Conservation (phyloP, 2,888 invertebrate species). For the Selenia dentaria region DNA sequence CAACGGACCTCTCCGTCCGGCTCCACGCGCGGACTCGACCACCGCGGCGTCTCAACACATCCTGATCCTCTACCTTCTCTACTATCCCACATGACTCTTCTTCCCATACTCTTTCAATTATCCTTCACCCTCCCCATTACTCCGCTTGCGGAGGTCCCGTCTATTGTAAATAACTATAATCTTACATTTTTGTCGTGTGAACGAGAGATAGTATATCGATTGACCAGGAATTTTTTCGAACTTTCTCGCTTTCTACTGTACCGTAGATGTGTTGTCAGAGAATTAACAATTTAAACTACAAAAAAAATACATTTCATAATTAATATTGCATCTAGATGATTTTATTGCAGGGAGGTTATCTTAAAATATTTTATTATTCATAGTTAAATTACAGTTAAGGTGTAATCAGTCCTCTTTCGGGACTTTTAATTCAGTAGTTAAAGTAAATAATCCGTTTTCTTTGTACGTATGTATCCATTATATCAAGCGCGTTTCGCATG, state of each 20-base stretch:
- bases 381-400: constrained; percentile 79
- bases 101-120: constrained; percentile 35
- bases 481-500: constrained; percentile 50
- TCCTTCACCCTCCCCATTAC: constrained; percentile 37
- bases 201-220: constrained; percentile 81
- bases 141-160: constrained; percentile 44
- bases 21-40: constrained; percentile 56
- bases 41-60: constrained; percentile 62
- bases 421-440: constrained; percentile 62
- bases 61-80: constrained; percentile 36
- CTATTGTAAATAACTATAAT: constrained; percentile 83
- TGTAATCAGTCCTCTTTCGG: constrained; percentile 69
- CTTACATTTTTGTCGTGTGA: constrained; percentile 81
- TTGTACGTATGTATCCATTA: constrained; percentile 42
- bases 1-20: constrained; percentile 50
- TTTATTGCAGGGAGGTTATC: constrained; percentile 81
- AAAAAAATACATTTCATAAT: constrained; percentile 81
- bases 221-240: constrained; percentile 84
- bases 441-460: constrained; percentile 54
- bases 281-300: constrained; percentile 78
- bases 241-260: constrained; percentile 84
- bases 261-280: constrained; percentile 83
- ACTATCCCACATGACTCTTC: constrained; percentile 41
- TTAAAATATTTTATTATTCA: constrained; percentile 80
- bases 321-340: constrained; percentile 79